Base-by-base conservation (phyloP, 2,113 vertebrate species). In the Hyla sarda region DNA sequence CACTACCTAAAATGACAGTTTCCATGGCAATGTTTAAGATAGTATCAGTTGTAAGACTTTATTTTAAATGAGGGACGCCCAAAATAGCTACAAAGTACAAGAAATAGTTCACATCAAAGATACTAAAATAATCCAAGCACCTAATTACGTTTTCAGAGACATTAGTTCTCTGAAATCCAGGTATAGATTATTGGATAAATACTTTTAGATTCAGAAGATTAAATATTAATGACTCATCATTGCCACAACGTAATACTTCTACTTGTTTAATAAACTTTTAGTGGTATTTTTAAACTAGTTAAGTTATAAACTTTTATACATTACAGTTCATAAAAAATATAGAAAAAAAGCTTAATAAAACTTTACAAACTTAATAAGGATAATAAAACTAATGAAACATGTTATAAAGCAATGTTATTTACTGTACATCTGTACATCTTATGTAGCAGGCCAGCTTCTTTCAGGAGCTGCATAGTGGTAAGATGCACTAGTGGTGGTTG, bases 21-120 rank as follows among this genome's bases (percentile, higher is more conserved):
- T 34, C 67, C 67, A 83, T 83, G 65, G 13, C 48, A 52, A 82
- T 83, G 13, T 50, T 25, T 19, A 41, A 52, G 45, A 83, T 73
- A 56, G 48, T 73, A 72, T 19, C 62, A 34, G 30, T 83, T 83
- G 30, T 73, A 72, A 83, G 23, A 83, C 14, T 72, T 73, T 73
- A 12, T 71, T 83, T 56, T 41, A 45, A 73, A 73, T 58, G 37
- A 73, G 25, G 54, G 47, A 52, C 7, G 16, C 30, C 50, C 5
- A 25, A 73, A 73, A 83, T 83, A 83, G 32, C 69, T 83, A 11
- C 82, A 73, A 73, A 56, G 67, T 83, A 32, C 41, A 82, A 65
- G 41, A 50, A 67, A 47, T 14, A 69, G 16, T 23, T 83, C 47
- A 83, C 28, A 83, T 83, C 48, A 83, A 73, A 83, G 65, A 41